Base-by-base conservation (phyloP, 1,140 invertebrate species). In the Hycleus cichorii region DNA sequence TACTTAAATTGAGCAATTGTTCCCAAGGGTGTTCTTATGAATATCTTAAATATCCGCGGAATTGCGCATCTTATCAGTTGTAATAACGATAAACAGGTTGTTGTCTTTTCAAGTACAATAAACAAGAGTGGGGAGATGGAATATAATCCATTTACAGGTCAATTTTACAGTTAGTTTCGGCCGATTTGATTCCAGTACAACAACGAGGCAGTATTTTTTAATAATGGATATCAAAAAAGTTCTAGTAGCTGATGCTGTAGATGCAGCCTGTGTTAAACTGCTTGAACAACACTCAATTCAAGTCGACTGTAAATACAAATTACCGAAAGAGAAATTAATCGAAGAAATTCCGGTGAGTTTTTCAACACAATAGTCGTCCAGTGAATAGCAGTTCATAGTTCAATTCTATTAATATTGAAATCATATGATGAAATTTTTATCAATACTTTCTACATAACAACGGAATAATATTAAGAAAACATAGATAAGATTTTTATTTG, bases 221-320 rank as follows among this genome's bases (percentile, higher is more conserved):
- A 61, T 39, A 47, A 77, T 84, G 59, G 76, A 83, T 50, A 83
- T 85, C 49, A 78, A 80, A 61, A 81, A 79, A 47, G 91, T 98
- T 43, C 76, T 98, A 25, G 89, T 98, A 59, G 91, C 91, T 62
- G 96, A 98, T 77, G 90, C 93, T 24, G 90, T 97, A 2, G 93
- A 96, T 69, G 75, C 81, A 8, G 83, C 85, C 63, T 98, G 95
- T 72, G 83, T 87, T 2, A 80, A 91, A 53, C 82, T 95, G 39
- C 79, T 98, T 1, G 74, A 82, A 58, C 74, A 83, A 48, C 81
- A 91, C 70, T 88, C 86, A 10, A 87, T 98, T 60, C 75, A 86
- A 45, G 90, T 95, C 49, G 84, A 84, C 32, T 85, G 84, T 57
- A 91, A 90, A 69, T 84, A 88, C 12, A 95, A 94, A 70, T 78